Conservation (phyloP, 1,140 invertebrate species). For the Dinoponera quadriceps region DNA sequence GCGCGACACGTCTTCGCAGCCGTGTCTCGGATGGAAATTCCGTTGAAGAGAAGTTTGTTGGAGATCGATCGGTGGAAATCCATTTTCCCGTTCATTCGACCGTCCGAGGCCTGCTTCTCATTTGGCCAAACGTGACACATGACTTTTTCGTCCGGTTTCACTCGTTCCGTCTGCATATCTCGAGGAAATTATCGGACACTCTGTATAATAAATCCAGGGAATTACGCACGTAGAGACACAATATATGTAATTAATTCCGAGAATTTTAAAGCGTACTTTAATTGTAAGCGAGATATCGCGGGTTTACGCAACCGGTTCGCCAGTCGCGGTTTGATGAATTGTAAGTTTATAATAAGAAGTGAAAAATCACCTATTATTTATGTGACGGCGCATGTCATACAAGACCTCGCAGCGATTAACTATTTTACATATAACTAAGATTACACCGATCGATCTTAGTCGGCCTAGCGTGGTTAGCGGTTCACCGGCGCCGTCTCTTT, state of each 20-base stretch:
- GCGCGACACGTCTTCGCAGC: too few species aligned
- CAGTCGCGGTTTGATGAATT: neutral
- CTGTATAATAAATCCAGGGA: too few species aligned
- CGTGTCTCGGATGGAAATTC: too few species aligned
- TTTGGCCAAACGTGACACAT: too few species aligned
- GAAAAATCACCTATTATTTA: neutral
- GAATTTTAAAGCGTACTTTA: neutral
- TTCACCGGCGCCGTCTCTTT: neutral
- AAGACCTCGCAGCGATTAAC: neutral
- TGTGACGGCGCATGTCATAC: neutral
- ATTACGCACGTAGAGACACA: too few species aligned
- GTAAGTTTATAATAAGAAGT: neutral
- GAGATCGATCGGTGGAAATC: too few species aligned
- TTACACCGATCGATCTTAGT: neutral
- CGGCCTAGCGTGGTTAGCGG: neutral
- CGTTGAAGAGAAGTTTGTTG: too few species aligned
- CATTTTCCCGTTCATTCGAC: too few species aligned
- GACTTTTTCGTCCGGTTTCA: too few species aligned
- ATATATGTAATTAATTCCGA: neutral
- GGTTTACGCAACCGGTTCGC: neutral
- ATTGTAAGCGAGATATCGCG: neutral
- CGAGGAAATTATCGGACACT: too few species aligned
- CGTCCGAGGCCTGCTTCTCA: too few species aligned
- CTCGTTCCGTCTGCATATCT: too few species aligned
- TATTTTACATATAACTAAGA: constrained; percentile 16